Evolutionary conservation across 2,797 vertebrate genomes (phyloP).

Genomic region (Spatula clypeata): DNA sequence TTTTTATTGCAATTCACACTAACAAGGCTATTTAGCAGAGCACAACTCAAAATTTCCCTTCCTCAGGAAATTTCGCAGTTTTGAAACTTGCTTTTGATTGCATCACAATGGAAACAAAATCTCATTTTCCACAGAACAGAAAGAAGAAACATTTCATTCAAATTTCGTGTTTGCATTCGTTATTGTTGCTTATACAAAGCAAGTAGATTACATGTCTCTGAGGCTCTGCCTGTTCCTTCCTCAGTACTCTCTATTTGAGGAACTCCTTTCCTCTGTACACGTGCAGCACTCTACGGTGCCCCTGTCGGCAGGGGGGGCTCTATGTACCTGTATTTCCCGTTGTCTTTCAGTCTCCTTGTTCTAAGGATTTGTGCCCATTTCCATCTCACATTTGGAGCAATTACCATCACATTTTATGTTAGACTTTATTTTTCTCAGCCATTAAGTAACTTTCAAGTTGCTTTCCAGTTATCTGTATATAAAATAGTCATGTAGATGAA

Average conservation of each 20-base stretch:
- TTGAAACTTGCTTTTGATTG: background rate
- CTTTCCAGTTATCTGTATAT: background rate
- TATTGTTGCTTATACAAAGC: background rate
- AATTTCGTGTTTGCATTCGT: background rate
- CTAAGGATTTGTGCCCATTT: background rate
- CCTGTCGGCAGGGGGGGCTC: background rate
- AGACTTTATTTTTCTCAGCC: background rate
- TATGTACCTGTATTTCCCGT: background rate
- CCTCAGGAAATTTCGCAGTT: background rate
- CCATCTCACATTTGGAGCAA: background rate
- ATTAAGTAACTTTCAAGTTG: background rate
- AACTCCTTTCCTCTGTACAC: background rate
- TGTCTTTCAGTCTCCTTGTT: background rate
- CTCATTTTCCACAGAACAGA: background rate
- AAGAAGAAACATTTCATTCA: background rate
- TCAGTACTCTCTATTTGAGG: background rate
- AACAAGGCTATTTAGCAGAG: background rate
- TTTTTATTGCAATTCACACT: background rate
- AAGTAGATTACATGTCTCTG: background rate
- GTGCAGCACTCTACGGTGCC: background rate
- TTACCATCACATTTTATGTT: background rate
- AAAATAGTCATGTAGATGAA: background rate
- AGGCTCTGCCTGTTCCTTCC: background rate
- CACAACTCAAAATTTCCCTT: background rate
- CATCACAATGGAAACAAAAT: conserved; percentile 24